Evolutionary conservation across 2,888 invertebrate genomes (phyloP), one percentile per base, ranked within the genome.

Genomic region (Camptogramma bilineatum): DNA sequence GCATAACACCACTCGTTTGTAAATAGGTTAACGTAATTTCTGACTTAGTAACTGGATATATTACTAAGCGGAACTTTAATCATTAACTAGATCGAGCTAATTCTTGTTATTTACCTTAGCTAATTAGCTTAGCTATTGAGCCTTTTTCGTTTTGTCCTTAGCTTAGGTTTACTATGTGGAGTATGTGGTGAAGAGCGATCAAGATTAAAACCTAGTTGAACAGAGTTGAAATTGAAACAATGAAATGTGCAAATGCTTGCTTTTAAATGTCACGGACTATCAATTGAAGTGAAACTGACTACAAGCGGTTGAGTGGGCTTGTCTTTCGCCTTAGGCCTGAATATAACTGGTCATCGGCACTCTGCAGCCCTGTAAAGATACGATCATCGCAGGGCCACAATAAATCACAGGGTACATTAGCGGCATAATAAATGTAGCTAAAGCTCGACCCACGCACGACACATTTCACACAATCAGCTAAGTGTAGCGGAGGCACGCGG

Each of bases 341-440:
- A 53, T 31, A 53, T 13, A 44, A 60, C 48, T 56, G 59, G 54
- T 60, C 50, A 59, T 44, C 55, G 52, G 65, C 64, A 64, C 58
- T 64, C 55, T 62, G 54, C 55, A 59, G 62, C 58, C 66, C 55
- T 62, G 54, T 57, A 59, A 63, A 67, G 64, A 62, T 60, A 53
- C 18, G 47, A 67, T 69, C 59, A 54, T 34, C 28, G 34, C 53
- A 46, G 16, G 28, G 28, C 28, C 28, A 8, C 54, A 62, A 67
- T 72, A 70, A 70, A 72, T 72, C 72, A 70, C 64, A 28, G 62
- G 60, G 47, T 50, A 68, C 68, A 72, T 72, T 72, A 72, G 64
- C 69, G 62, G 60, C 69, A 62, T 64, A 55, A 65, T 66, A 68
- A 68, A 69, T 63, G 47, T 66, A 65, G 52, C 21, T 52, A 62